phyloP scores from a whole-genome alignment of 2,888 invertebrate genomes.

The Mylabris sibirica region DNA sequence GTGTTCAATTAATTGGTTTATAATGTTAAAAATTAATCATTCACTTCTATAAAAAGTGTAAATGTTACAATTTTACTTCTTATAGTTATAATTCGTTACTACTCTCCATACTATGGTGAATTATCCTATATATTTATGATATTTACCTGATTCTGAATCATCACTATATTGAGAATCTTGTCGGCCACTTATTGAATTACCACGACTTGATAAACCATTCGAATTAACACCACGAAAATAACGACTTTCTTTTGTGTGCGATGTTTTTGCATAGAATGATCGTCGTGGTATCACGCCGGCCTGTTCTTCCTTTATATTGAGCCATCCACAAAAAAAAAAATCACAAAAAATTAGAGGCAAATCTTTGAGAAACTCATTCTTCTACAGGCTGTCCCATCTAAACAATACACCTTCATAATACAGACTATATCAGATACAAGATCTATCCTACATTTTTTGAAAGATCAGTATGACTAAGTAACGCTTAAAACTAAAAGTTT shows the following conservation, averaged over 20 bases:
- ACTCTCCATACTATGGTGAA: no score
- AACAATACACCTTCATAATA: no score
- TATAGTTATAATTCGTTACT: no score
- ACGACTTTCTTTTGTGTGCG: conserved; percentile 59
- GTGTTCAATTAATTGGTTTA: no score
- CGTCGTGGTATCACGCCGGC: conserved; percentile 65
- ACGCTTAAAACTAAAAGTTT: no score
- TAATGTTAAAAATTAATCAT: no score
- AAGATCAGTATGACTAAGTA: no score
- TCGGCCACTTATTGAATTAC: conserved; percentile 58
- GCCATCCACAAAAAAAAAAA: not conserved
- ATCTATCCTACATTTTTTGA: no score
- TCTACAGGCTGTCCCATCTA: no score
- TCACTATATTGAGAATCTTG: conserved; percentile 62
- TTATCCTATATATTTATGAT: not conserved
- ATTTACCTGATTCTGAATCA: conserved; percentile 62
- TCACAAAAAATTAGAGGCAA: not conserved
- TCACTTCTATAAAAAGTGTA: no score
- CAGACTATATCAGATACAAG: no score
- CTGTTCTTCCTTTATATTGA: conserved; percentile 64
- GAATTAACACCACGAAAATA: conserved; percentile 56
- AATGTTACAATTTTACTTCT: no score
- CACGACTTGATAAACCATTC: conserved; percentile 58
- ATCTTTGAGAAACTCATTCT: not conserved
- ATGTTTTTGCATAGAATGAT: conserved; percentile 57